A percentile compares a stretch with the other conserved stretches of the same genome.
Evolutionary conservation across 2,888 invertebrate species (phyloP).

Genomic region (Leptinotarsa tumamoca): DNA sequence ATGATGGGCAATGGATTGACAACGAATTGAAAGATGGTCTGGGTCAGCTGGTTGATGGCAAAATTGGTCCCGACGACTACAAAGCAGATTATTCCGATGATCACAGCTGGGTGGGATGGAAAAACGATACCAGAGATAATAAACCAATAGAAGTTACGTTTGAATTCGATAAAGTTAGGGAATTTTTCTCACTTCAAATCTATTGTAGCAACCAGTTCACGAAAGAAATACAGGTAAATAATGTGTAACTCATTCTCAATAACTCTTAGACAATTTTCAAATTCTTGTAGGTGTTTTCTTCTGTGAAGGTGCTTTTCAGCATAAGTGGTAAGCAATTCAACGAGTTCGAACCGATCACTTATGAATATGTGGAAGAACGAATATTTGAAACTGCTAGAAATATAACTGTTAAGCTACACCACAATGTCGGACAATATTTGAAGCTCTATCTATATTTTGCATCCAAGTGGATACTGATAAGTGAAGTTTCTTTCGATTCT

Average conservation of each 20-base stretch:
- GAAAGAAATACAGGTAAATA: slow-evolving; percentile 77
- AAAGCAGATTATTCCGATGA: slow-evolving; percentile 73
- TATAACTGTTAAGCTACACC: slow-evolving; percentile 84
- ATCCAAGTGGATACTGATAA: slow-evolving; percentile 89
- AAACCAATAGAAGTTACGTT: slow-evolving; percentile 78
- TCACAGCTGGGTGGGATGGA: slow-evolving; percentile 93
- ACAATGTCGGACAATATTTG: slow-evolving; percentile 84
- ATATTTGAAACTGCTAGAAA: slow-evolving; percentile 86
- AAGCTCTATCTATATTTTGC: slow-evolving; percentile 83
- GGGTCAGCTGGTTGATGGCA: slow-evolving; percentile 88
- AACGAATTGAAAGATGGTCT: slow-evolving; percentile 79
- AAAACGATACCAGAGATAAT: slow-evolving; percentile 77
- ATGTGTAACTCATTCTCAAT: neutral
- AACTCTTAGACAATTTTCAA: neutral
- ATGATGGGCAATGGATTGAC: slow-evolving; percentile 86
- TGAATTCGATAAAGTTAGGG: slow-evolving; percentile 88
- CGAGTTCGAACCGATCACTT: slow-evolving; percentile 81
- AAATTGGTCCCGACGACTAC: slow-evolving; percentile 82
- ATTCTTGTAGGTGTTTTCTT: slow-evolving; percentile 74
- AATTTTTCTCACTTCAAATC: slow-evolving; percentile 86
- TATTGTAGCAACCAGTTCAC: slow-evolving; percentile 89
- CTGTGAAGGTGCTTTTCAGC: slow-evolving; percentile 83
- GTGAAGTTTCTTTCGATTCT: slow-evolving; percentile 90
- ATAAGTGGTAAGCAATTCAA: slow-evolving; percentile 82
- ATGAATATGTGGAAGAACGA: slow-evolving; percentile 78